These are phyloP conservation scores for Panopea generosa DNA, from an alignment of 2,888 invertebrate species.

Conservation along the genomic window DNA sequence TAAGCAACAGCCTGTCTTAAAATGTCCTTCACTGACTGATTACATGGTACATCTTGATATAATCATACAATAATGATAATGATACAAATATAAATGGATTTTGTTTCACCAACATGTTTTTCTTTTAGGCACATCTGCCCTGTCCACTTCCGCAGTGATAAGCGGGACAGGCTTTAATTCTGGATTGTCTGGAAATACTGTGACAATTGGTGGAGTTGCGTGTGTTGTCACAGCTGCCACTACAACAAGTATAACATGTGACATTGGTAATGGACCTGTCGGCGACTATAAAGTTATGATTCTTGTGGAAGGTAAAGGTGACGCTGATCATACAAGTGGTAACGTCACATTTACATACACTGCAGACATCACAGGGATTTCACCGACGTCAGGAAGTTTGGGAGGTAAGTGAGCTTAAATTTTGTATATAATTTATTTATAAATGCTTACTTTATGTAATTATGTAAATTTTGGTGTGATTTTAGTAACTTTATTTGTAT, in stretches of 20 bases:
- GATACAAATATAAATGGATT: too few relatives aligned
- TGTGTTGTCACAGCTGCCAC: conserved; percentile 69
- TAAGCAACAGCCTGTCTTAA: too few relatives aligned
- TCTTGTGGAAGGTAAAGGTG: conserved; percentile 60
- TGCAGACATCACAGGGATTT: conserved; percentile 35
- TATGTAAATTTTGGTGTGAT: too few relatives aligned
- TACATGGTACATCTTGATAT: too few relatives aligned
- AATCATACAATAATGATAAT: too few relatives aligned
- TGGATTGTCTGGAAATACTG: conserved; percentile 57
- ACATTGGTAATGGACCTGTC: conserved; percentile 65
- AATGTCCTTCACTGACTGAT: too few relatives aligned
- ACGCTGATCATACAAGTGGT: conserved; percentile 36
- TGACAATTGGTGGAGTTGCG: conserved; percentile 70
- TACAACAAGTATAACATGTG: conserved; percentile 66
- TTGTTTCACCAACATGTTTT: too few relatives aligned
- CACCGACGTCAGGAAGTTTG: conserved; percentile 59
- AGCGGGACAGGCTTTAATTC: conserved; percentile 74
- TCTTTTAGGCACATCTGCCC: conserved; percentile 36
- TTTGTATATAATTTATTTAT: too few relatives aligned
- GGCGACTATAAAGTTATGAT: conserved; percentile 59
- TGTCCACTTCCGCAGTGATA: conserved; percentile 52
- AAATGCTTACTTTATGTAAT: too few relatives aligned
- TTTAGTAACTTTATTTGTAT: too few relatives aligned
- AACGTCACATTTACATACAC: conserved; percentile 51
- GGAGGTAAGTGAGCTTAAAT: too few relatives aligned